phyloP scores from a whole-genome alignment of 2,113 vertebrate genomes.

The Tamias sibiricus region DNA sequence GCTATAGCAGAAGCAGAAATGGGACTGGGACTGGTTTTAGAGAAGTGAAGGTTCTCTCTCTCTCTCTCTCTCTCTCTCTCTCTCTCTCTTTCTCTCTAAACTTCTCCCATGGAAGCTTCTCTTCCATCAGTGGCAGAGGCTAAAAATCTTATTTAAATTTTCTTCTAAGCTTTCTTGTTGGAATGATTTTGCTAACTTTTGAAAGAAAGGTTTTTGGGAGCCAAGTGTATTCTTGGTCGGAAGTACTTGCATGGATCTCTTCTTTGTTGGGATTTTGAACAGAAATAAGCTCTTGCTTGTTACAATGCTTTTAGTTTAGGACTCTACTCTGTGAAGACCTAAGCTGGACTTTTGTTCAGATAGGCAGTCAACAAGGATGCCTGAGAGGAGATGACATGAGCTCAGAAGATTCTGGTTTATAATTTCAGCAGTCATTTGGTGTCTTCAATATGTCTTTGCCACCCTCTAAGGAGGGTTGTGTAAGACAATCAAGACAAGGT shows the following conservation, averaged over 20 bases:
- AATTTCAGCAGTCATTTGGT: background rate
- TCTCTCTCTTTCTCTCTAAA: background rate
- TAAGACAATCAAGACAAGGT: background rate
- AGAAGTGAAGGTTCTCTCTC: background rate
- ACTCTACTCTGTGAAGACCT: background rate
- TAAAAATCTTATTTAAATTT: slow-evolving; percentile 75
- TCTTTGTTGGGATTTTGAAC: background rate
- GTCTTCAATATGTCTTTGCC: background rate
- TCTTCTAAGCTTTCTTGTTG: slow-evolving; percentile 15
- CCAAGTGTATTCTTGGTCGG: background rate
- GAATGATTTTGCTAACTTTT: slow-evolving; percentile 65
- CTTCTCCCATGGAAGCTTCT: slow-evolving; percentile 42
- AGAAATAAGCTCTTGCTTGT: background rate
- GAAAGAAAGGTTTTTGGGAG: slow-evolving; percentile 25
- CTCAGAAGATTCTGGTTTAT: background rate
- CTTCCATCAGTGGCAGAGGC: slow-evolving; percentile 53
- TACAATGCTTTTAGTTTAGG: background rate
- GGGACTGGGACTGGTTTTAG: background rate
- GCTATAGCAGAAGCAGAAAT: background rate
- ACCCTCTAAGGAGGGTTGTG: background rate
- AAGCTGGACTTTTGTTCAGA: background rate
- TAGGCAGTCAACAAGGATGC: background rate
- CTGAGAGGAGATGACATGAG: background rate
- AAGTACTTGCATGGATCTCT: background rate
- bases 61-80: background rate